Evolutionary conservation across 1,140 invertebrate genomes (phyloP), one percentile per base, ranked within the genome.

Genomic region (Choristoneura fumiferana): DNA sequence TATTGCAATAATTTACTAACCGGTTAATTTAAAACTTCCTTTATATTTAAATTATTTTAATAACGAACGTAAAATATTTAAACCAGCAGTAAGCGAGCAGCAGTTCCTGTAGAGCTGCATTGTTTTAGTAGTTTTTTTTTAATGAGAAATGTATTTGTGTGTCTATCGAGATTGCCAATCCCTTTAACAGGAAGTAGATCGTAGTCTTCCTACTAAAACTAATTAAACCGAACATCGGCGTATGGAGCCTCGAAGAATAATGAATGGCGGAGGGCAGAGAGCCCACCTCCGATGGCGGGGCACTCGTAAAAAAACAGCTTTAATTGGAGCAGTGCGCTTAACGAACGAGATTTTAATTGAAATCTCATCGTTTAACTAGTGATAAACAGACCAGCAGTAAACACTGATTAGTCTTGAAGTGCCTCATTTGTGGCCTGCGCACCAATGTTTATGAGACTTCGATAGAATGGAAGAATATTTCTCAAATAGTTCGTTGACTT

Each of bases 171-270:
- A 37, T 38, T 39, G 13, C 13, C 54, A 22, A 55, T 55, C n/a
- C 2, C 54, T 39, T 55, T 55, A 8, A 39, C 33, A 64, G 56
- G 58, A 59, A 69, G 52, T 54, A 66, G 60, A 74, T 73, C 62
- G 69, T 67, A 71, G 76, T 72, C 58, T 63, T 79, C 60, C 68
- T 71, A 77, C 73, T 71, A 76, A 84, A 82, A 86, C 73, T 82
- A 79, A 82, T 86, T 81, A 79, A 84, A 76, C 57, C 69, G 73
- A 82, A 82, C 82, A 82, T 78, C 61, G 79, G 76, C 71, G 76
- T 81, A 71, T 83, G 75, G 76, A 72, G 72, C 63, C 60, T 64
- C 58, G 61, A 75, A 63, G 60, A 73, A 71, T 78, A 85, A 84
- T 82, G 75, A 78, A 78, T 76, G 68, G 71, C 63, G 60, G 67